Evolutionary conservation across 1,140 invertebrate species (phyloP).

Genomic region (Panagrolaimus sp.): DNA sequence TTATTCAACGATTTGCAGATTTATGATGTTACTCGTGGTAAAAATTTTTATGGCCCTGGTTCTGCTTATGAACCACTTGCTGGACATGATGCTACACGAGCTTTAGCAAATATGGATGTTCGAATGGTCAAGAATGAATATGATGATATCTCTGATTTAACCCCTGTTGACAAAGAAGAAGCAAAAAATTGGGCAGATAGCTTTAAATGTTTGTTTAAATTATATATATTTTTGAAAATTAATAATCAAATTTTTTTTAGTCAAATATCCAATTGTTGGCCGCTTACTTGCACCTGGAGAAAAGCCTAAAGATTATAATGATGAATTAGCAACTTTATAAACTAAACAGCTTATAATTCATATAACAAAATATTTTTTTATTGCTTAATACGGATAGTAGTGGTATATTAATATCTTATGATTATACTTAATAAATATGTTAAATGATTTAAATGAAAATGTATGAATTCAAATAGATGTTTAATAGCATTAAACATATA

Average conservation of each 20-base stretch:
- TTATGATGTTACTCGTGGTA: conserved; percentile 44
- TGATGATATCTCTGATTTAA: conserved; percentile 34
- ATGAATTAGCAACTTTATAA: conserved; percentile 13
- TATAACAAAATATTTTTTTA: background rate
- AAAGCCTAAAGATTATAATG: conserved; percentile 21
- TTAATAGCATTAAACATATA: no score
- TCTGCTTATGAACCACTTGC: conserved; percentile 36
- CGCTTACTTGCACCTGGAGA: conserved; percentile 35
- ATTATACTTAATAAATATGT: no score
- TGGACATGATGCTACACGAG: conserved; percentile 43
- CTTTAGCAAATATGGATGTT: conserved; percentile 32
- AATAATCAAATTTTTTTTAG: conserved; percentile 22
- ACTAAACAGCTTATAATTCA: background rate
- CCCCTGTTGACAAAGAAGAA: conserved; percentile 31
- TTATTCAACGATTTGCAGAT: conserved; percentile 22
- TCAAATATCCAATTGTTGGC: conserved; percentile 42
- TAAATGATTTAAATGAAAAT: no score
- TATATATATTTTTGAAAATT: background rate
- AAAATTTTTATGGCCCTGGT: conserved; percentile 40
- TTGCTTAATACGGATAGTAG: no score
- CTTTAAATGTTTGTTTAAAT: conserved; percentile 22
- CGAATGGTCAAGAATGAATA: conserved; percentile 38
- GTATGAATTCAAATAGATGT: no score
- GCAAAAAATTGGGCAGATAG: conserved; percentile 39
- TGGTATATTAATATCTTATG: no score